Percentiles rank a stretch among this genome's conserved stretches.
phyloP scores from a whole-genome alignment of 2,888 invertebrate genomes.

The Lacanobia wlatinum region DNA sequence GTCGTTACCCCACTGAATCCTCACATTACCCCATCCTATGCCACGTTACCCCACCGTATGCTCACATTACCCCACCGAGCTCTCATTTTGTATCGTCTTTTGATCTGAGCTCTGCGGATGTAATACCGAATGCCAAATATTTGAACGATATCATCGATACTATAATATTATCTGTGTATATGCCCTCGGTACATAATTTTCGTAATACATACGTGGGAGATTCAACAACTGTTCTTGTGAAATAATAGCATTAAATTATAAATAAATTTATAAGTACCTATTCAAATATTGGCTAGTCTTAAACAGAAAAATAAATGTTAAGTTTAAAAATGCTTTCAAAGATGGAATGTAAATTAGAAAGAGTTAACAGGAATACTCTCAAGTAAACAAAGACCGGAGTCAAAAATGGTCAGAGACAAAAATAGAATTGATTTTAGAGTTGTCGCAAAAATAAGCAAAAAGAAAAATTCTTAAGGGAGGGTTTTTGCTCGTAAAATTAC shows the following conservation, averaged over 20 bases:
- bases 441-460: conserved; percentile 4
- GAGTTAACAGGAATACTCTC: background rate
- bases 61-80: background rate
- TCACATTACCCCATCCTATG: background rate
- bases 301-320: background rate
- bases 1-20: conserved; percentile 14
- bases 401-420: too few relatives aligned
- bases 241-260: background rate
- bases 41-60: background rate
- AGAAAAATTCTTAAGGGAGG: background rate
- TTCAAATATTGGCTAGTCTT: too few relatives aligned
- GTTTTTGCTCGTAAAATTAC: background rate
- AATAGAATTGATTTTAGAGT: background rate
- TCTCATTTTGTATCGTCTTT: conserved; percentile 43
- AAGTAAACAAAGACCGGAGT: background rate
- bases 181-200: conserved; percentile 5
- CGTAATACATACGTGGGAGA: background rate
- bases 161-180: conserved; percentile 20
- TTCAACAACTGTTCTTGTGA: background rate
- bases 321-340: background rate
- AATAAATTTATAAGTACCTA: background rate
- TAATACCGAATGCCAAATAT: conserved; percentile 50
- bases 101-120: conserved; percentile 39
- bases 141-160: conserved; percentile 27
- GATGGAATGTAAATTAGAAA: background rate